Base-by-base conservation (phyloP, 2,797 vertebrate genomes). In the Propithecus deckenii region DNA sequence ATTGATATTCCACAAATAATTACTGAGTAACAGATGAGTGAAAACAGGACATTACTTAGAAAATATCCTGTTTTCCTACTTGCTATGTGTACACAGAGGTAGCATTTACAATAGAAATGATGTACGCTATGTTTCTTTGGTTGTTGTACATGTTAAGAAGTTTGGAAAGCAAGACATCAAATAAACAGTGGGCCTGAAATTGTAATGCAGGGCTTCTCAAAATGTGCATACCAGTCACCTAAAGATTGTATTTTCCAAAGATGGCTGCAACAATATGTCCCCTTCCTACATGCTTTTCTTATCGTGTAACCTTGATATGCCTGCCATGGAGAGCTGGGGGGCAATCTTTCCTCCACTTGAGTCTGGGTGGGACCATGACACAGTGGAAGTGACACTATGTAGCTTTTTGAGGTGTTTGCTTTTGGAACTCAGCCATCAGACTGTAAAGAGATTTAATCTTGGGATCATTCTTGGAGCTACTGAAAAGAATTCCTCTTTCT, bases 401-500 rank as follows among this genome's bases (percentile, higher is more conserved):
- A 55, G 52, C 46, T 69, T 93, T 72, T 41, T 35, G 61, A 86
- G 61, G 72, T 63, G 38, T 67, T 91, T 87, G 12, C 23, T 92
- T 89, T 91, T 93, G 35, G 81, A 95, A 85, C 48, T 71, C 20
- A 65, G 69, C 41, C 50, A 65, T 4, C 9, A 69, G 43, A 17
- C 63, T 61, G 18, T 63, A 43, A 65, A 50, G 65, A 91, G 46
- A 86, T 38, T 78, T 38, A 61, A 61, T 65, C 23, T 78, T 61
- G 78, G 38, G 30, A 57, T 85, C n/a, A 74, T 92, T 61, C 41
- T 88, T 38, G 12, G 61, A 79, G 32, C 2, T 7, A 35, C 38
- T 59, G 50, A 57, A 75, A 91, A 86, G 23, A 80, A 67, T 55
- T 94, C 81, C 38, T 84, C n/a, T 80, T 94, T 86, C 67, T 93